phyloP scores from a whole-genome alignment of 2,888 invertebrate species.

The Cetonia aurata region DNA sequence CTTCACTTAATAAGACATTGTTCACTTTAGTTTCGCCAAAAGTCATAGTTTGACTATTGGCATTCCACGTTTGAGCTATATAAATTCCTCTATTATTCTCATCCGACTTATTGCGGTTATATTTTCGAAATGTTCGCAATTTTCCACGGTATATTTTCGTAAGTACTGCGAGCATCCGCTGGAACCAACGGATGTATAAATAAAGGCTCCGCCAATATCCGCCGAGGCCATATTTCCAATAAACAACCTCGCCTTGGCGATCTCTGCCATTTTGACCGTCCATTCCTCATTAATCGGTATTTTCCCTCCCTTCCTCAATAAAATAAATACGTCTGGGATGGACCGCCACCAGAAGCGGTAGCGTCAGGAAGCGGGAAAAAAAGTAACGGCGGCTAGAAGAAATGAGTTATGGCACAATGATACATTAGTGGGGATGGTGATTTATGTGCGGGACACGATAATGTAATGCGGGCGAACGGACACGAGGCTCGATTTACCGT shows the following conservation, averaged over 20 bases:
- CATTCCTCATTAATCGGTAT: slow-evolving; percentile 39
- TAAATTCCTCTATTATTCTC: too few species aligned
- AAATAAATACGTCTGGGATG: slow-evolving; percentile 33
- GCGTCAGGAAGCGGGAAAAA: slow-evolving; percentile 27
- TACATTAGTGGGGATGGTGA: slow-evolving; percentile 29
- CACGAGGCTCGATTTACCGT: slow-evolving; percentile 35
- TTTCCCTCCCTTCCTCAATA: slow-evolving; percentile 37
- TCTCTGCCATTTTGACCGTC: slow-evolving; percentile 33
- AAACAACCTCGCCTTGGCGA: slow-evolving; percentile 32
- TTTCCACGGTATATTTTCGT: slow-evolving; percentile 4
- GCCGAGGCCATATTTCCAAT: slow-evolving; percentile 25
- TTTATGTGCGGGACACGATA: slow-evolving; percentile 26
- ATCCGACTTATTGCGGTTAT: slow-evolving; percentile 4
- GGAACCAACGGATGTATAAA: slow-evolving; percentile 27
- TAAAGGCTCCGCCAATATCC: slow-evolving; percentile 31
- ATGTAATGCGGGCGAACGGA: slow-evolving; percentile 30
- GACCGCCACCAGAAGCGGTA: slow-evolving; percentile 22
- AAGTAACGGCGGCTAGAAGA: slow-evolving; percentile 23
- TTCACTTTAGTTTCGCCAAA: too few species aligned
- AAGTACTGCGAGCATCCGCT: slow-evolving; percentile 8
- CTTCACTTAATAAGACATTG: too few species aligned
- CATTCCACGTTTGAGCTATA: too few species aligned
- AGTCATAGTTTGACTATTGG: too few species aligned
- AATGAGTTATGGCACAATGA: slow-evolving; percentile 35
- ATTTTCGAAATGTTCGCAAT: slow-evolving; percentile 31